These are phyloP conservation scores for Ceratina calcarata DNA, from an alignment of 1,140 invertebrate species.

Conservation along the genomic window DNA sequence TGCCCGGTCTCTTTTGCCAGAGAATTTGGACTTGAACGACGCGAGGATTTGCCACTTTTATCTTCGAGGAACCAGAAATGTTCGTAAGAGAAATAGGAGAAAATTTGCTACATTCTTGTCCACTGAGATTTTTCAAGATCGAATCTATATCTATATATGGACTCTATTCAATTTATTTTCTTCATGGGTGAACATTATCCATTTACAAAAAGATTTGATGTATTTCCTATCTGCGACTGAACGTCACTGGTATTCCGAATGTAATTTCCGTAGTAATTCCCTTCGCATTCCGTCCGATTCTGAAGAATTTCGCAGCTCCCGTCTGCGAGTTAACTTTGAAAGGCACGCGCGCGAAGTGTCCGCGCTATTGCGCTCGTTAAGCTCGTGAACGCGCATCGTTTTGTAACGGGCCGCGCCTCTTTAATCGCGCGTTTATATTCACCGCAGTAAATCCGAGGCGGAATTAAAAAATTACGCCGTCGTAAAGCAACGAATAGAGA, in stretches of 20 bases:
- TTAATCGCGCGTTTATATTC: slow-evolving; percentile 36
- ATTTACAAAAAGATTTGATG: neutral
- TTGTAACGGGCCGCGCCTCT: slow-evolving; percentile 29
- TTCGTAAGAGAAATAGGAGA: too few relatives aligned
- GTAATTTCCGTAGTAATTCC: neutral
- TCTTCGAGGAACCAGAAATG: too few relatives aligned
- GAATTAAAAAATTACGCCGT: slow-evolving; percentile 39
- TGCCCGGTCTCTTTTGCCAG: neutral
- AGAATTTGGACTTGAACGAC: slow-evolving; percentile 21
- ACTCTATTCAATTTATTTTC: too few relatives aligned
- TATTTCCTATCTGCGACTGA: neutral
- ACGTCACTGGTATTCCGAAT: neutral
- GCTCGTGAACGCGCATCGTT: slow-evolving; percentile 28
- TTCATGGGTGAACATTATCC: neutral
- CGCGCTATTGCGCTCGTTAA: slow-evolving; percentile 30
- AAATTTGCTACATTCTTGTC: too few relatives aligned
- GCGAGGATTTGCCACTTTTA: neutral
- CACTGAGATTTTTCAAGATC: too few relatives aligned
- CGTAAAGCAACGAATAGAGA: slow-evolving; percentile 16
- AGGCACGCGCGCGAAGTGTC: neutral
- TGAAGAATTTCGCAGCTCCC: neutral
- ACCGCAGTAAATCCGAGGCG: slow-evolving; percentile 3
- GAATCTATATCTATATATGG: too few relatives aligned
- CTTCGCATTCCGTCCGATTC: neutral
- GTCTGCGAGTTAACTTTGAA: neutral